Evolutionary conservation across 2,113 vertebrate genomes (phyloP).

Genomic region (Chaetops frenatus): DNA sequence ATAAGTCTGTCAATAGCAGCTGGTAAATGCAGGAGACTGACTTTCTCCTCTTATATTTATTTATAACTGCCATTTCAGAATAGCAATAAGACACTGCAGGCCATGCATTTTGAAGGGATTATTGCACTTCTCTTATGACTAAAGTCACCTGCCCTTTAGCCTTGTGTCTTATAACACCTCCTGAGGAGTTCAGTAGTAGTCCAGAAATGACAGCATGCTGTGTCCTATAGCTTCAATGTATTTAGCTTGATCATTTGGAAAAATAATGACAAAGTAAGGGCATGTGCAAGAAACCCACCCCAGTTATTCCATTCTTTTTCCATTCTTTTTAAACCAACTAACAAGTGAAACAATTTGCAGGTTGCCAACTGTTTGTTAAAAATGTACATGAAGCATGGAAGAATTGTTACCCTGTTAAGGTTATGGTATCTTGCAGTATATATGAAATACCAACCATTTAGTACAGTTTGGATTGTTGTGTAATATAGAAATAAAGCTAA

Average conservation of each 20-base stretch:
- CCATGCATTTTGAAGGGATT: constrained; percentile 21
- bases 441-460: not conserved
- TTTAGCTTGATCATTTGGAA: constrained; percentile 17
- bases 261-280: not conserved
- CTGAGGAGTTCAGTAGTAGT: not conserved
- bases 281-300: not conserved
- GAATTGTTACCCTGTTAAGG: not conserved
- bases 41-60: constrained; percentile 54
- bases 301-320: not conserved
- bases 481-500: constrained; percentile 47
- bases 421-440: not conserved
- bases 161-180: not conserved
- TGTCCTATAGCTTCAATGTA: constrained; percentile 12
- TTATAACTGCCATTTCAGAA: constrained; percentile 61
- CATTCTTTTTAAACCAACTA: not conserved
- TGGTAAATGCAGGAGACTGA: not conserved
- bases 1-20: constrained; percentile 27
- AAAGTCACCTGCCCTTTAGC: constrained; percentile 41
- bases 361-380: not conserved
- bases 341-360: not conserved
- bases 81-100: constrained; percentile 49
- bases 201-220: constrained; percentile 23
- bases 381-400: not conserved
- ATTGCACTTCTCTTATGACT: constrained; percentile 42
- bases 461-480: constrained; percentile 33